phyloP scores from a whole-genome alignment of 2,113 vertebrate species.

The Tupaia tana region DNA sequence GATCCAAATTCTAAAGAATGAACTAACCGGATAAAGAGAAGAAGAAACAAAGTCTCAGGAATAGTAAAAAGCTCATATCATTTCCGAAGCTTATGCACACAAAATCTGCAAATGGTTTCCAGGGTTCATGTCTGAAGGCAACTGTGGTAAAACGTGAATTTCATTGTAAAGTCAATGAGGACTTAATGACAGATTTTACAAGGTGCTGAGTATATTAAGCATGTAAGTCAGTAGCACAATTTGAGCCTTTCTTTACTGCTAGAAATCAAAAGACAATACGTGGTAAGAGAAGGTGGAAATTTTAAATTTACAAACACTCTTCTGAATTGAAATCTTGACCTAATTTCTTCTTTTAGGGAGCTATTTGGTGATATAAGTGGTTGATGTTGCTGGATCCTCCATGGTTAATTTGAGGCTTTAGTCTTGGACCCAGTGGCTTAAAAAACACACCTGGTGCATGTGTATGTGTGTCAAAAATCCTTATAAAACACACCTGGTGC shows the following conservation, averaged over 20 bases:
- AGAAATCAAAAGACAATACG: not conserved
- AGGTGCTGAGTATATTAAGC: not conserved
- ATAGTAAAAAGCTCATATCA: not conserved
- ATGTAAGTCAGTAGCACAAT: not conserved
- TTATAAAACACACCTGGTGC: too few relatives aligned
- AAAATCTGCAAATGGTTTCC: not conserved
- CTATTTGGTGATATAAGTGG: too few relatives aligned
- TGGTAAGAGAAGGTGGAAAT: not conserved
- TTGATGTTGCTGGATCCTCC: too few relatives aligned
- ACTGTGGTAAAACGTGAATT: not conserved
- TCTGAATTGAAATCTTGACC: not conserved
- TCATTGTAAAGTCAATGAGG: not conserved
- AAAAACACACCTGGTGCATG: too few relatives aligned
- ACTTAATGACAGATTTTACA: not conserved
- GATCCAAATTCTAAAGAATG: not conserved
- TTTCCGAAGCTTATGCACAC: not conserved
- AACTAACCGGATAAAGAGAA: not conserved
- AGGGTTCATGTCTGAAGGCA: not conserved
- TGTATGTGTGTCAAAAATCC: too few relatives aligned
- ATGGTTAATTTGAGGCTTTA: too few relatives aligned
- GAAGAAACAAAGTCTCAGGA: not conserved
- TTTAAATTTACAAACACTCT: not conserved
- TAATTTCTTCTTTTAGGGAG: not conserved
- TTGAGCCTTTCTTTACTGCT: not conserved
- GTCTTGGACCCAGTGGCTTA: too few relatives aligned